Percentiles rank a stretch among this genome's conserved stretches.
These are phyloP conservation scores for Mylabris phalerata DNA, from an alignment of 1,140 invertebrate species.

Conservation along the genomic window DNA sequence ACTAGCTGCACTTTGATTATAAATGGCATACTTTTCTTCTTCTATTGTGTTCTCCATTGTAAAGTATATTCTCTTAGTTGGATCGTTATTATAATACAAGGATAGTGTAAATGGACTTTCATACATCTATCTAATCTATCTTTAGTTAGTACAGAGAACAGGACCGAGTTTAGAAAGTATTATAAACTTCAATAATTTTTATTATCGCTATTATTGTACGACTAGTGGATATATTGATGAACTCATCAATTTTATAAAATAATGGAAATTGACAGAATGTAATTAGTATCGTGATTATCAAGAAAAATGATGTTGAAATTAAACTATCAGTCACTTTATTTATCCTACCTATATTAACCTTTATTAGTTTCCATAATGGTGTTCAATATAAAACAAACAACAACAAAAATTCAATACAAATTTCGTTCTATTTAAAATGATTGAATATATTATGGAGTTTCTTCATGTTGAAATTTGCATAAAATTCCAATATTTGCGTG, in stretches of 20 bases:
- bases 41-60: constrained; percentile 17
- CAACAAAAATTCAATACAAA: too few species aligned
- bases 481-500: constrained; percentile 24
- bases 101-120: constrained; percentile 17
- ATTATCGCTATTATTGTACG: too few species aligned
- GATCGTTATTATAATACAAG: neutral
- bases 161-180: too few species aligned
- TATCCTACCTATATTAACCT: neutral
- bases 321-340: constrained; percentile 14
- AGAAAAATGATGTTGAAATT: neutral
- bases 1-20: constrained; percentile 21
- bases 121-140: neutral
- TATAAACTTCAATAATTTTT: too few species aligned
- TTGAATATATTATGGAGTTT: constrained; percentile 14
- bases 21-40: constrained; percentile 23
- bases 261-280: constrained; percentile 13
- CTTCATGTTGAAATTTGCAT: constrained; percentile 14
- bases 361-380: too few species aligned
- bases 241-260: constrained; percentile 2
- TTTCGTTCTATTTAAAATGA: constrained; percentile 18
- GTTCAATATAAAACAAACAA: too few species aligned
- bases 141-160: too few species aligned
- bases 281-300: constrained; percentile 1
- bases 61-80: constrained; percentile 11
- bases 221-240: neutral